phyloP scores from a whole-genome alignment of 2,888 invertebrate species.

The Alitta virens region DNA sequence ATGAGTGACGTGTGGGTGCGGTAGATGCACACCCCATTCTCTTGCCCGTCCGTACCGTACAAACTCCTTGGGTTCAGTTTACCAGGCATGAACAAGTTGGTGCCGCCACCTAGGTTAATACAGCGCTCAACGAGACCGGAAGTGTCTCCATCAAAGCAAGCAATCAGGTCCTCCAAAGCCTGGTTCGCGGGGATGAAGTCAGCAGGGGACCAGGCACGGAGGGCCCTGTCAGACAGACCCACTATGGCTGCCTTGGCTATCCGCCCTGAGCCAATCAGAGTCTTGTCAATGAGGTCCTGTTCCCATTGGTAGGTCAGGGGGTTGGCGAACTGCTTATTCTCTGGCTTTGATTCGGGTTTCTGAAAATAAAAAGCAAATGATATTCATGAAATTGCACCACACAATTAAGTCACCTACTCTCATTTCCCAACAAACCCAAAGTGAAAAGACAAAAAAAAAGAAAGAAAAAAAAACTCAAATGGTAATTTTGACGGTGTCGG shows the following conservation, averaged over 20 bases:
- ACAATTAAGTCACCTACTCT: no score
- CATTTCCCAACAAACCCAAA: no score
- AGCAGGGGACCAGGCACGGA: constrained; percentile 12
- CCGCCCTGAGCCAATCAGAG: not conserved
- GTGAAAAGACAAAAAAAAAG: no score
- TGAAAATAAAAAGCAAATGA: no score
- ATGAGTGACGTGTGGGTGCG: not conserved
- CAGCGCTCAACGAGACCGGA: not conserved
- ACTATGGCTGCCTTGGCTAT: constrained; percentile 10
- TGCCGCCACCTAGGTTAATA: not conserved
- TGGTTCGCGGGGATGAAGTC: constrained; percentile 13
- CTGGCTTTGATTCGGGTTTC: no score
- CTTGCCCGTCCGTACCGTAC: constrained; percentile 9
- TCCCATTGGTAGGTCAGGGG: constrained; percentile 11
- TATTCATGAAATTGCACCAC: no score
- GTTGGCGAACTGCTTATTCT: not conserved
- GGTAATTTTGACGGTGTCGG: no score
- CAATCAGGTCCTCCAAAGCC: constrained; percentile 3
- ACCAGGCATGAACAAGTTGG: not conserved
- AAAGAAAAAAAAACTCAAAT: no score
- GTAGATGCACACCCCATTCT: constrained; percentile 1
- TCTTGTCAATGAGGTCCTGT: constrained; percentile 9
- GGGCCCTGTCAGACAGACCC: constrained; percentile 4
- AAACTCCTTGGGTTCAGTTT: not conserved
- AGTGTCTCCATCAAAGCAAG: not conserved